Evolutionary conservation across 2,113 vertebrate species (phyloP).

Genomic region (Cinclus cinclus): DNA sequence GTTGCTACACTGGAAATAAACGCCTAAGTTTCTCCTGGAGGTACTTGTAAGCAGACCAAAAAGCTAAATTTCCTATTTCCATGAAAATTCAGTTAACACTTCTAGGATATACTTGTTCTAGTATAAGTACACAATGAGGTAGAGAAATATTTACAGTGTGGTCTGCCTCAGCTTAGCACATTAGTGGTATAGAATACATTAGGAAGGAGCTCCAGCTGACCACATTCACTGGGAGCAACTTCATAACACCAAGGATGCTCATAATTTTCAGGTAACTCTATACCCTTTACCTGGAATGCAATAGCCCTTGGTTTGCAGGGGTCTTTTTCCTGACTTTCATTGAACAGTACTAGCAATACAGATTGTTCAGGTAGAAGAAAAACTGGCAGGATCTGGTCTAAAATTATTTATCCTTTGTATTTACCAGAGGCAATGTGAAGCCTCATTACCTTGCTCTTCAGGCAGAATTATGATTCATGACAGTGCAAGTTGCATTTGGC

Average conservation of each 20-base stretch:
- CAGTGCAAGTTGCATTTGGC: conserved; percentile 42
- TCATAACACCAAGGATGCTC: background rate
- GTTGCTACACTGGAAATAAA: background rate
- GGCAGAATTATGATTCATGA: background rate
- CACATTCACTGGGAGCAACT: background rate
- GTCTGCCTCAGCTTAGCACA: background rate
- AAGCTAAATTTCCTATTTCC: background rate
- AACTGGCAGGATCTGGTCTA: background rate
- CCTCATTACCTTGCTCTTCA: background rate
- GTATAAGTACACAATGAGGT: background rate
- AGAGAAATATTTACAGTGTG: background rate
- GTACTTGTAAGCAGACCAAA: background rate
- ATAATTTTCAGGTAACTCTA: background rate
- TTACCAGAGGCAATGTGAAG: background rate
- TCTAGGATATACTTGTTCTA: background rate
- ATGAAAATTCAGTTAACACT: background rate
- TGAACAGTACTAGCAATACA: background rate
- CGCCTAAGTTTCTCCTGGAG: background rate
- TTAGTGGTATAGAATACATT: background rate
- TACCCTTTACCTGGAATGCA: background rate
- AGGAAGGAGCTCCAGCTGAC: background rate
- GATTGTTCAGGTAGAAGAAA: background rate
- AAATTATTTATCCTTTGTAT: background rate
- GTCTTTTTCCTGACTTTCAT: background rate
- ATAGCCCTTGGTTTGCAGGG: background rate